Base-by-base conservation (phyloP, 2,888 invertebrate genomes). In the Cheilosia scutellata region DNA sequence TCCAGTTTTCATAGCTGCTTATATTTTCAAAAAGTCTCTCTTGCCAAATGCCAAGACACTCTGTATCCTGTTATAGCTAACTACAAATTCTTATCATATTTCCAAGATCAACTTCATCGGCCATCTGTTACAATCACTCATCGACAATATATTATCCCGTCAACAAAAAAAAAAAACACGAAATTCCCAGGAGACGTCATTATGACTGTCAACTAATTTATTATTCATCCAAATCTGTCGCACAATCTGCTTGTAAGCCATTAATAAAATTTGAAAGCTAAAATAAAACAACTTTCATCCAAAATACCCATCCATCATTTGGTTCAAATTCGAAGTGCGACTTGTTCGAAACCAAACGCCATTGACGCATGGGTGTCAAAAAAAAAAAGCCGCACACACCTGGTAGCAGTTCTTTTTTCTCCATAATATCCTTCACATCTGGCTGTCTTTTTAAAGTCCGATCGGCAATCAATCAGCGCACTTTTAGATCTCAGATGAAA, bases 401-500 rank as follows among this genome's bases (percentile, higher is more conserved):
- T 37, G 37, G 37, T 11, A 11, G 11, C 9, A 11, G 7, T 16
- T n/a, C n/a, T 47, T 6, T 9, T 11, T 7, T 4, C 6, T 0
- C 7, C 16, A 20, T 20, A 16, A 7, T 7, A 47, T 47, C 20
- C 20, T 20, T 5, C 47, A 9, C 20, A 16, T 16, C 7, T 20
- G 37, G 4, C 13, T 5, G 42, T 9, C 27, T 42, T 42, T 55
- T 33, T 44, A 25, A 47, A 66, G 62, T 37, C 51, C 49, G 37
- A 4, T 27, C 29, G 51, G 47, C 70, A 63, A 76, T 80, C 84
- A 76, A 84, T 80, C 84, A 75, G 16, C 47, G 47, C 47, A 47
- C 20, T 16, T 37, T 37, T 4, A 44, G 44, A 42, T 42, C 44
- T 44, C 75, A 84, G 75, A 84, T 80, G 60, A 84, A 84, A 84